phyloP scores from a whole-genome alignment of 2,797 vertebrate genomes.

The Cossypha dichroa region DNA sequence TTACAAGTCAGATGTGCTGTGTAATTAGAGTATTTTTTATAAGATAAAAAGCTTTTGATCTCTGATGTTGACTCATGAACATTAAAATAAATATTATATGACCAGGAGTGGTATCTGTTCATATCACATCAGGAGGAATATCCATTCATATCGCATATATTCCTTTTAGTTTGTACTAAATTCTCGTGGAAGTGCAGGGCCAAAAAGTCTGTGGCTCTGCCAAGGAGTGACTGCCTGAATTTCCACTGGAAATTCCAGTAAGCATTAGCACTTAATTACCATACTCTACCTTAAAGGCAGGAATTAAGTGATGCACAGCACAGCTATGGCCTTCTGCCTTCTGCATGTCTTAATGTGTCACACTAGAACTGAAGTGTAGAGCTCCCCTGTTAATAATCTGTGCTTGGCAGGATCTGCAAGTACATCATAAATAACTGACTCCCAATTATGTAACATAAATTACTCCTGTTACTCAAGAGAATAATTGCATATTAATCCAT shows the following conservation, averaged over 20 bases:
- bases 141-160: not conserved
- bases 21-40: not conserved
- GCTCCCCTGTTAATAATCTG: not conserved
- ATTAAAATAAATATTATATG: not conserved
- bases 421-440: not conserved
- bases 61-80: not conserved
- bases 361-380: not conserved
- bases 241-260: slow-evolving; percentile 31
- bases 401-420: not conserved
- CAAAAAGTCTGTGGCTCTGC: not conserved
- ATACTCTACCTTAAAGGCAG: not conserved
- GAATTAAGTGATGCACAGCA: not conserved
- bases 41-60: not conserved
- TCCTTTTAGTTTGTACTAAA: not conserved
- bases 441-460: not conserved
- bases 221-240: not conserved
- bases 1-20: not conserved
- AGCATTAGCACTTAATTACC: not conserved
- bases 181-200: not conserved
- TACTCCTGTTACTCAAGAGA: not conserved
- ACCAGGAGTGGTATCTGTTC: not conserved
- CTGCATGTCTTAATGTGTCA: not conserved
- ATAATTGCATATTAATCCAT: not conserved
- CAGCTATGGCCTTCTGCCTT: not conserved
- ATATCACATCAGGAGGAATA: not conserved